Conservation (phyloP, 2,888 invertebrate species). For the Dysmachus trigonus region DNA sequence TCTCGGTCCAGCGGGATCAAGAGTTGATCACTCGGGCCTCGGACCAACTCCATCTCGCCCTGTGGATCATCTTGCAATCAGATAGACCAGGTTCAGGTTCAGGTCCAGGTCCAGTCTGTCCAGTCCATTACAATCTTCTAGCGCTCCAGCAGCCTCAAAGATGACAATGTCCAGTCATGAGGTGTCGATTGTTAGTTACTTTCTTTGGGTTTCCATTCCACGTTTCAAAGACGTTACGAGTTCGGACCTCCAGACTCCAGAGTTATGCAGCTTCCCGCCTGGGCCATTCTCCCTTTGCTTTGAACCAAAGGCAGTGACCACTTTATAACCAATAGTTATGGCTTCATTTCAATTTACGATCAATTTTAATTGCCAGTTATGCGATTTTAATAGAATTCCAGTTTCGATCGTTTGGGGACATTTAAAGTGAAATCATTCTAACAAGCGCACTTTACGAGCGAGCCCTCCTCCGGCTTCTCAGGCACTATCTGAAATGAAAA, state of each 20-base stretch:
- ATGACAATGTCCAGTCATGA: conserved; percentile 20
- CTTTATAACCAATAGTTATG: conserved; percentile 27
- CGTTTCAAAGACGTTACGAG: background rate
- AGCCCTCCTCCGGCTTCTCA: background rate
- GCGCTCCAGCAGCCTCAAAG: background rate
- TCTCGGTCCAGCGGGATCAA: background rate
- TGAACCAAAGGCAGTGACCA: conserved; percentile 13
- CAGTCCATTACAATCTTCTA: background rate
- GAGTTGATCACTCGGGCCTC: no score
- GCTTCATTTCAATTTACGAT: conserved; percentile 44
- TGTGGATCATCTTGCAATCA: conserved; percentile 3
- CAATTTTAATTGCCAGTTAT: conserved; percentile 32
- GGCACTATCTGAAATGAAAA: background rate
- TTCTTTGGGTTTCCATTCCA: background rate
- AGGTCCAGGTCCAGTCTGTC: background rate
- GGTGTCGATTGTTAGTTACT: conserved; percentile 12
- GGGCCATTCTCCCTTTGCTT: background rate
- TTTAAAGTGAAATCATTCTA: conserved; percentile 17
- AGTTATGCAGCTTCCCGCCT: background rate
- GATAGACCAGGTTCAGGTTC: background rate
- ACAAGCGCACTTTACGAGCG: conserved; percentile 11
- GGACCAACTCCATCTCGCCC: background rate
- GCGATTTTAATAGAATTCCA: conserved; percentile 39
- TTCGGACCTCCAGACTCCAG: background rate
- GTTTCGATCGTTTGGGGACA: background rate